Conservation (phyloP, 2,888 invertebrate species). For the Ferrisia virgata region DNA sequence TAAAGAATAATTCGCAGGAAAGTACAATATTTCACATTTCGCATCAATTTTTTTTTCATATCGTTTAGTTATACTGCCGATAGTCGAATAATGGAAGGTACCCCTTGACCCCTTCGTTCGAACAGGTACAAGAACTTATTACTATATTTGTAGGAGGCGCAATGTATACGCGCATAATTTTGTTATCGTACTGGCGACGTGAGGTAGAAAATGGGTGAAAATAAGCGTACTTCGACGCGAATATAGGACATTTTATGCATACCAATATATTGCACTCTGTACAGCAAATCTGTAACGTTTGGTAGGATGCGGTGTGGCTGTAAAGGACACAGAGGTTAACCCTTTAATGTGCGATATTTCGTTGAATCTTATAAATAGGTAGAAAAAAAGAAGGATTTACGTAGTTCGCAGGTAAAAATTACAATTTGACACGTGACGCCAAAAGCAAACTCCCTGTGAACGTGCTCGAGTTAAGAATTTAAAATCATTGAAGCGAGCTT, state of each 20-base stretch:
- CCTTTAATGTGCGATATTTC: slow-evolving; percentile 6
- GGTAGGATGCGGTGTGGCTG: neutral
- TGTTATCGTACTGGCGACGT: neutral
- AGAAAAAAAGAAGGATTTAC: neutral
- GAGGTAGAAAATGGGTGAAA: neutral
- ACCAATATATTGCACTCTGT: neutral
- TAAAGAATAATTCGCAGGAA: too few relatives aligned
- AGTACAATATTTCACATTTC: too few relatives aligned
- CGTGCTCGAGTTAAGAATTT: slow-evolving; percentile 16
- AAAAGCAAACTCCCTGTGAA: neutral
- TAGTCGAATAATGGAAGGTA: too few relatives aligned
- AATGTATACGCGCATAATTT: neutral
- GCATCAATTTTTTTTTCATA: too few relatives aligned
- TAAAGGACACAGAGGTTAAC: neutral
- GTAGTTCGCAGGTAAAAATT: slow-evolving; percentile 4
- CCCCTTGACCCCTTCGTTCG: too few relatives aligned
- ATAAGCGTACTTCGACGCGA: neutral
- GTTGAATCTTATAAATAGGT: neutral
- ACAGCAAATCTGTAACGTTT: neutral
- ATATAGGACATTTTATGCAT: slow-evolving; percentile 20
- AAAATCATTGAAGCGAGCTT: slow-evolving; percentile 5
- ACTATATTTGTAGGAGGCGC: neutral
- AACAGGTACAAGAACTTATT: too few relatives aligned
- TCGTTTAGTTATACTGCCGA: too few relatives aligned
- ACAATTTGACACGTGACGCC: slow-evolving; percentile 28